These are phyloP conservation scores for Apostichopus parvimensis DNA, from an alignment of 35 echinoderm and acorn worm species.

Conservation along the genomic window DNA sequence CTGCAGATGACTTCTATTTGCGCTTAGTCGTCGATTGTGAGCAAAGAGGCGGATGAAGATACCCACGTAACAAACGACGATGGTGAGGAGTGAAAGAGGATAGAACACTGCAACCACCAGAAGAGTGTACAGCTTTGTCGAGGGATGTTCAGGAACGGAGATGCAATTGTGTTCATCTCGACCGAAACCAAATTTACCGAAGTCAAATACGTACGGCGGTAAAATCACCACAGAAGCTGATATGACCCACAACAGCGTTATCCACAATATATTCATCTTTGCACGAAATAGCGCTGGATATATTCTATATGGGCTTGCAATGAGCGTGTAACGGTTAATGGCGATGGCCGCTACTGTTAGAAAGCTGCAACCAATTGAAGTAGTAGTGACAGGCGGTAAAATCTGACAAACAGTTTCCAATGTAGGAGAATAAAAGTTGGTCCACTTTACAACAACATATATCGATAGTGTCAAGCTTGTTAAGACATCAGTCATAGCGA, in stretches of 20 bases:
- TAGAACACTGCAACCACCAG: not conserved
- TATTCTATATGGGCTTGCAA: slow-evolving; percentile 19
- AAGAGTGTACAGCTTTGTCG: not conserved
- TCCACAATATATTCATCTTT: not conserved
- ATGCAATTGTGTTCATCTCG: not conserved
- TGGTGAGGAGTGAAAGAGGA: not conserved
- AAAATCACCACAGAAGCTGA: not conserved
- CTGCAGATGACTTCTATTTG: no score
- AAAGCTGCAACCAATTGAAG: slow-evolving; percentile 36
- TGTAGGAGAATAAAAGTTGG: slow-evolving; percentile 11
- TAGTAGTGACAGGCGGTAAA: not conserved
- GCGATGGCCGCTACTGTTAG: slow-evolving; percentile 19
- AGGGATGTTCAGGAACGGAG: not conserved
- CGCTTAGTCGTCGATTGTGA: not conserved
- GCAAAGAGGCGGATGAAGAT: not conserved
- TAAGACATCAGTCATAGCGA: slow-evolving; percentile 65
- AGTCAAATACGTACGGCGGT: not conserved
- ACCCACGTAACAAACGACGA: not conserved
- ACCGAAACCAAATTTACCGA: slow-evolving; percentile 10
- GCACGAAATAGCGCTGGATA: slow-evolving; percentile 22
- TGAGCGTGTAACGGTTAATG: slow-evolving; percentile 51
- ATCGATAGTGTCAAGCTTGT: not conserved
- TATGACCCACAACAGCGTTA: slow-evolving; percentile 16
- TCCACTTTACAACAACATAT: not conserved
- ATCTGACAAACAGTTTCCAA: slow-evolving; percentile 26